These are phyloP conservation scores for Cartodere bifasciata DNA, from an alignment of 2,888 invertebrate genomes.

Conservation along the genomic window DNA sequence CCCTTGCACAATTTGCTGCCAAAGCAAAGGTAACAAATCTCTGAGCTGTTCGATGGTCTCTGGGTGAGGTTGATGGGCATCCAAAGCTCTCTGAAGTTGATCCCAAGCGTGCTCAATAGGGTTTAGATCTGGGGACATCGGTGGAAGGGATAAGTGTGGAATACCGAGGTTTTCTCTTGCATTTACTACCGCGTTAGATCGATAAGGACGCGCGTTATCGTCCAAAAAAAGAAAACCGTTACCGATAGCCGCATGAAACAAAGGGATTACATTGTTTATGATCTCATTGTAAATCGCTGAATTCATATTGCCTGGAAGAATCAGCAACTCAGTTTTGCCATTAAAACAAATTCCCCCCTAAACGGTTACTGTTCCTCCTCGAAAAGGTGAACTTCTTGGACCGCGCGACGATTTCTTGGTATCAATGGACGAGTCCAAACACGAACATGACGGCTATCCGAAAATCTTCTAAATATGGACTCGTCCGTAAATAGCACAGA, in stretches of 20 bases:
- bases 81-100: slow-evolving; percentile 1
- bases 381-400: slow-evolving; percentile 3
- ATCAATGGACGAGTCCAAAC: slow-evolving; percentile 2
- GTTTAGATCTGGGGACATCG: background rate
- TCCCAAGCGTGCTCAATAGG: background rate
- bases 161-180: too few species aligned
- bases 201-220: too few species aligned
- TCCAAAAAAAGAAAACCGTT: too few species aligned
- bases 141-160: slow-evolving; percentile 3
- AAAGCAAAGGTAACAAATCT: background rate
- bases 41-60: background rate
- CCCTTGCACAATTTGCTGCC: background rate
- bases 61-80: background rate
- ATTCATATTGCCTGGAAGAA: too few species aligned
- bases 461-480: slow-evolving; percentile 4
- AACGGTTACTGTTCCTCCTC: slow-evolving; percentile 1
- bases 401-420: slow-evolving; percentile 1
- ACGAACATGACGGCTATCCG: slow-evolving; percentile 2
- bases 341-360: slow-evolving; percentile 6
- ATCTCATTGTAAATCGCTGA: slow-evolving; percentile 3
- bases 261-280: slow-evolving; percentile 1
- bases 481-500: slow-evolving; percentile 3
- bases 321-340: slow-evolving; percentile 2
- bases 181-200: too few species aligned
- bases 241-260: slow-evolving; percentile 3